Evolutionary conservation across 2,888 invertebrate species (phyloP).

Genomic region (Noctua janthina): DNA sequence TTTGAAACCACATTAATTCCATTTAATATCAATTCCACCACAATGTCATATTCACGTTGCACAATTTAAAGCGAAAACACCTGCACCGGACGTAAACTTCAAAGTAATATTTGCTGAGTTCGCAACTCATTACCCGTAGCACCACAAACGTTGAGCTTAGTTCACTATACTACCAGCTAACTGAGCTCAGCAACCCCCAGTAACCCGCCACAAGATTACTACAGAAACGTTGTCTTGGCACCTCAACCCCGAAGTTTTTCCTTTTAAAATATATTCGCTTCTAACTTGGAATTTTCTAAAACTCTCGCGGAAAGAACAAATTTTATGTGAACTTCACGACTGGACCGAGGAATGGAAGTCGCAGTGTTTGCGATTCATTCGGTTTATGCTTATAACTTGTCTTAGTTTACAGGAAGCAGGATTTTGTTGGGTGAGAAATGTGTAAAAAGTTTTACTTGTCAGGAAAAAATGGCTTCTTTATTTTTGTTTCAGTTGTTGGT

Average conservation of each 20-base stretch:
- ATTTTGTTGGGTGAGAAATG: constrained; percentile 9
- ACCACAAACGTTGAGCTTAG: constrained; percentile 57
- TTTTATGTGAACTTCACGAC: constrained; percentile 62
- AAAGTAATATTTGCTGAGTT: constrained; percentile 69
- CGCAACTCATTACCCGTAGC: constrained; percentile 69
- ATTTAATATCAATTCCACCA: constrained; percentile 10
- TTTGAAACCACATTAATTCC: not conserved
- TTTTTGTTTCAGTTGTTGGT: not conserved
- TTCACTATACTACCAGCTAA: constrained; percentile 51
- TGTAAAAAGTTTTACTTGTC: not conserved
- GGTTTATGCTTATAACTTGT: constrained; percentile 47
- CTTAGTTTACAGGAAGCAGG: constrained; percentile 11
- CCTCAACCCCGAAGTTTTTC: constrained; percentile 59
- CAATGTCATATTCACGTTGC: not conserved
- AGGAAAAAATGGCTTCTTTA: not conserved
- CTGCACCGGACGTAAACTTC: constrained; percentile 60
- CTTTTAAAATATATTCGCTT: constrained; percentile 70
- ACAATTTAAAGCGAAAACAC: constrained; percentile 21
- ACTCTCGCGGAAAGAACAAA: constrained; percentile 50
- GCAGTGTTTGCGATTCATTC: constrained; percentile 31
- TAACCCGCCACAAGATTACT: constrained; percentile 61
- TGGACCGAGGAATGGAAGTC: constrained; percentile 23
- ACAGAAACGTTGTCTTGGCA: constrained; percentile 56
- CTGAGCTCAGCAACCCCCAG: constrained; percentile 19
- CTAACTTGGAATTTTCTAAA: constrained; percentile 51